Conservation (phyloP, 2,113 vertebrate species). For the Pogona vitticeps region DNA sequence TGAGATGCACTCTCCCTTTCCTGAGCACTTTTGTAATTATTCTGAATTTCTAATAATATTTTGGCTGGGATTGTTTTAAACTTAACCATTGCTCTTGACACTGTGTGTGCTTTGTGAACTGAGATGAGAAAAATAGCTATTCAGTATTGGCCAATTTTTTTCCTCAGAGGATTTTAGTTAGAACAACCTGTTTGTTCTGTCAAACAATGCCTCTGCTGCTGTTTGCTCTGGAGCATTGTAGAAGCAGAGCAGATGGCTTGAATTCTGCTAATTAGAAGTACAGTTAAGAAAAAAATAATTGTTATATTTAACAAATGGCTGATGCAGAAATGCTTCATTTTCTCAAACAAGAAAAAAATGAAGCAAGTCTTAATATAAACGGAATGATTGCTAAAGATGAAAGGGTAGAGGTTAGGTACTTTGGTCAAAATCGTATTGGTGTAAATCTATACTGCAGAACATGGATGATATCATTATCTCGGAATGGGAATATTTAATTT, state of each 20-base stretch:
- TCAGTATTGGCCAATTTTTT: background rate
- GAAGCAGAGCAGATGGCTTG: constrained; percentile 11
- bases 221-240: background rate
- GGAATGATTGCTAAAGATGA: no score
- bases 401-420: no score
- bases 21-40: background rate
- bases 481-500: no score
- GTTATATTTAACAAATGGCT: constrained; percentile 13
- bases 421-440: no score
- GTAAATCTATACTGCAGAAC: no score
- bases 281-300: constrained; percentile 4
- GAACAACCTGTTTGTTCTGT: constrained; percentile 18
- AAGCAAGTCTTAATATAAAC: background rate
- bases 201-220: constrained; percentile 1
- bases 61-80: background rate
- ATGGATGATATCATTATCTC: no score
- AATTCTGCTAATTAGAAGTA: constrained; percentile 10
- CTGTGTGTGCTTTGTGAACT: background rate
- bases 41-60: background rate
- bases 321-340: no score
- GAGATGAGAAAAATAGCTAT: background rate
- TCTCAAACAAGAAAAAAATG: background rate
- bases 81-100: background rate
- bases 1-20: background rate
- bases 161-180: constrained; percentile 27